phyloP scores from a whole-genome alignment of 2,888 invertebrate species.

The Leucoma salicis region DNA sequence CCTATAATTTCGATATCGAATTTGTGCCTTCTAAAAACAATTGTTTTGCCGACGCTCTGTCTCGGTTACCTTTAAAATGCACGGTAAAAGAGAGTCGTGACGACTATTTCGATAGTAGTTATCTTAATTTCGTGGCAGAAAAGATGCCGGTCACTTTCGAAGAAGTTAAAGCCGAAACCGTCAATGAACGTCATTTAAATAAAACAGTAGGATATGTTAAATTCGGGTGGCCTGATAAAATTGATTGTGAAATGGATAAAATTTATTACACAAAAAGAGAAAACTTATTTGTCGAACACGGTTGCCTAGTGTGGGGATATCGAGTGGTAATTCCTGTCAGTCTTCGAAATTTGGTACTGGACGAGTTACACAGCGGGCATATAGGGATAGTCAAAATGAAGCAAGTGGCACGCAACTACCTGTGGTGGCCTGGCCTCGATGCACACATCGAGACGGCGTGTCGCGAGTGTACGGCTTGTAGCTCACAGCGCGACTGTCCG shows the following conservation, averaged over 20 bases:
- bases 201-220: background rate
- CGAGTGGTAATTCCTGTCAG: background rate
- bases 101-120: background rate
- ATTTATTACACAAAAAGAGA: background rate
- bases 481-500: background rate
- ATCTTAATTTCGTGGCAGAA: background rate
- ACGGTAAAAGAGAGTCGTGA: background rate
- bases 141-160: background rate
- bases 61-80: slow-evolving; percentile 1
- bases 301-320: background rate
- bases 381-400: background rate
- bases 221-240: background rate
- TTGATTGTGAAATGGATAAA: background rate
- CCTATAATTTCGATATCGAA: background rate
- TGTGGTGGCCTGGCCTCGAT: background rate
- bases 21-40: background rate
- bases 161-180: background rate
- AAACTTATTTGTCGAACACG: background rate
- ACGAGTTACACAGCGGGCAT: background rate
- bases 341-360: background rate
- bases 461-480: background rate
- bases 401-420: slow-evolving; percentile 1
- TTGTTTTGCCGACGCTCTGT: slow-evolving; percentile 1
- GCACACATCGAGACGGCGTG: background rate
- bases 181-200: background rate